Base-by-base conservation (phyloP, 2,113 vertebrate genomes). In the Tychaedon coryphoeus region DNA sequence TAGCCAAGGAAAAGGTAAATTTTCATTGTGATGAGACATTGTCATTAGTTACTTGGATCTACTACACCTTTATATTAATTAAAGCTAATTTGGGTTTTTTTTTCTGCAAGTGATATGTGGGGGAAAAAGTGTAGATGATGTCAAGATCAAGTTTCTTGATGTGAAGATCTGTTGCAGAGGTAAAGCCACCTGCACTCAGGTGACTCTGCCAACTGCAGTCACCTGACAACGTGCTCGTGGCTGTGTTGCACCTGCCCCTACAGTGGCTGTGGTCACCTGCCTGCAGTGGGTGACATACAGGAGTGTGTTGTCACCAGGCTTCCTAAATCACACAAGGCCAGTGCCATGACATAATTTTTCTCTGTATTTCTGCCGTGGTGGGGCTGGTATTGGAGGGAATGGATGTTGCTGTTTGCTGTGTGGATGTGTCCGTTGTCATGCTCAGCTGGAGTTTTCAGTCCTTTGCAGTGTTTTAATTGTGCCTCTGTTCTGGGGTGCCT, bases 181-280 rank as follows among this genome's bases (percentile, higher is more conserved):
- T 25, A 12, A 16, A 74, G 18, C 26, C 10, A 43, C 20, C 9
- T 47, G 3, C 40, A 17, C 45, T 42, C 14, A 70, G 33, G 23
- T 54, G 47, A 10, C 45, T 53, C 1, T 6, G 6, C 19, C 0
- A 0, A 1, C 40, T 65, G 1, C 10, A 47, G 40, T 4, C 22
- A 4, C 24, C 47, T 33, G 24, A 1, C 24, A 26, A 2, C 0
- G 3, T 9, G 9, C n/a, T 14, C 1, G 0, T 12, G 10, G 10
- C 57, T 43, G 14, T n/a, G 22, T 0, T 15, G 23, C 22, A 6
- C 42, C 75, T 29, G 48, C 4, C 20, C 33, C 3, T 9, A 2
- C 6, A 16, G 28, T 19, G 38, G 12, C 48, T 62, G 9, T 29
- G 25, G 4, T 12, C 20, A 8, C n/a, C 67, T 71, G 42, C 10